Conservation (phyloP, 2,797 vertebrate genomes). For the Helicolenus hilgendorfi region DNA sequence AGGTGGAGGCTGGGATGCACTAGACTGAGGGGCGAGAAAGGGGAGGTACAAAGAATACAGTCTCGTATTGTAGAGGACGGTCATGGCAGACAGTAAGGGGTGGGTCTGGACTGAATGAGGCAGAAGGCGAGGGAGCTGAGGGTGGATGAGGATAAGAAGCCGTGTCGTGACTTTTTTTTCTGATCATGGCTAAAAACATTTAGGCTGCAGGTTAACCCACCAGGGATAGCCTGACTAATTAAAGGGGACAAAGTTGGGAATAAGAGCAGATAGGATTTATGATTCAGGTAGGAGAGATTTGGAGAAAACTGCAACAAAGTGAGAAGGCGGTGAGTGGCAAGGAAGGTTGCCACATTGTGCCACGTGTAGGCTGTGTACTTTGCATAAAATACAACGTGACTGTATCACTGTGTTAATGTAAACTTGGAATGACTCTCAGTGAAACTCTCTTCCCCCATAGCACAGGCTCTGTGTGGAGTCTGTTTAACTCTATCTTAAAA, state of each 20-base stretch:
- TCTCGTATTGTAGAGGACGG: slow-evolving; percentile 87
- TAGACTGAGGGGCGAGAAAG: slow-evolving; percentile 86
- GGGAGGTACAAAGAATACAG: slow-evolving; percentile 90
- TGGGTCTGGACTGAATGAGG: slow-evolving; percentile 84
- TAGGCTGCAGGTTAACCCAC: not conserved
- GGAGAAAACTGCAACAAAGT: slow-evolving; percentile 29
- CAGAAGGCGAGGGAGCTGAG: slow-evolving; percentile 65
- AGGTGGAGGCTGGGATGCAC: slow-evolving; percentile 80
- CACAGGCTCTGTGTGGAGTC: not conserved
- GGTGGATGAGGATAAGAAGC: slow-evolving; percentile 68
- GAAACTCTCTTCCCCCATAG: not conserved
- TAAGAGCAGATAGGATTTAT: not conserved
- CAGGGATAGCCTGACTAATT: not conserved
- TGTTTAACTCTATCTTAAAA: not conserved
- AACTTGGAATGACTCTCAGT: not conserved
- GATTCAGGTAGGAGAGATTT: not conserved
- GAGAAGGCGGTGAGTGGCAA: slow-evolving; percentile 36
- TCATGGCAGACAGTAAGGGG: slow-evolving; percentile 86
- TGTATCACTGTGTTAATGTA: slow-evolving; percentile 14
- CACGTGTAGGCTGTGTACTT: slow-evolving; percentile 58
- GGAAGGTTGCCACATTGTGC: slow-evolving; percentile 33
- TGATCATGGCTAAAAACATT: slow-evolving; percentile 48
- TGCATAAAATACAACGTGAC: slow-evolving; percentile 56
- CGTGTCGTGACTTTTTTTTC: slow-evolving; percentile 77
- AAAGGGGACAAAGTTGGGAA: not conserved